Evolutionary conservation across 2,797 vertebrate genomes (phyloP).

Genomic region (Peromyscus attwateri): DNA sequence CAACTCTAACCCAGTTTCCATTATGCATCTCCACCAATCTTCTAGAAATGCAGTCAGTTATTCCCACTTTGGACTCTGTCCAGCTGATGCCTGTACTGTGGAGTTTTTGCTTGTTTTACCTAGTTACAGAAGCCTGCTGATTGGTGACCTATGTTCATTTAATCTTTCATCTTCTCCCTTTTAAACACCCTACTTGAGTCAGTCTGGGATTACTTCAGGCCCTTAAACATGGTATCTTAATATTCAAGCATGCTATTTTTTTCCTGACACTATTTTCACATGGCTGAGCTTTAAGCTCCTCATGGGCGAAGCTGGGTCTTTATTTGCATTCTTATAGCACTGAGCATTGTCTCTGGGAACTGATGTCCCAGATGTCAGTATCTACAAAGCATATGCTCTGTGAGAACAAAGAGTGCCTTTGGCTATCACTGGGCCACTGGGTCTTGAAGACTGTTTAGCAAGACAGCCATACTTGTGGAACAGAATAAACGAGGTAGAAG

Average conservation of each 20-base stretch:
- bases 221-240: neutral
- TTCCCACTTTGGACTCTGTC: neutral
- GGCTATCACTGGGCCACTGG: neutral
- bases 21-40: neutral
- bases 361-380: neutral
- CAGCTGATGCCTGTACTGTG: neutral
- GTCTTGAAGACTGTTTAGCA: neutral
- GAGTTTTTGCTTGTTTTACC: neutral
- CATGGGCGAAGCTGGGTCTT: neutral
- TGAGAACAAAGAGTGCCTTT: neutral
- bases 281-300: neutral
- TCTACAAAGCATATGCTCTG: neutral
- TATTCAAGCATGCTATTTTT: neutral
- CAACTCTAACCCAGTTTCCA: neutral
- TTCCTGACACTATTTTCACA: neutral
- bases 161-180: rapidly evolving
- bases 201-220: neutral
- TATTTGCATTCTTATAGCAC: neutral
- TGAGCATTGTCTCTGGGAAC: neutral
- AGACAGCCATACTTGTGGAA: neutral
- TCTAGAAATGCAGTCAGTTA: neutral
- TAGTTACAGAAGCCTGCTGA: neutral
- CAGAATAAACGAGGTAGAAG: neutral
- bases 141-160: neutral
- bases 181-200: neutral